Evolutionary conservation across 2,113 vertebrate genomes (phyloP).

Genomic region (Tragulus kanchil): DNA sequence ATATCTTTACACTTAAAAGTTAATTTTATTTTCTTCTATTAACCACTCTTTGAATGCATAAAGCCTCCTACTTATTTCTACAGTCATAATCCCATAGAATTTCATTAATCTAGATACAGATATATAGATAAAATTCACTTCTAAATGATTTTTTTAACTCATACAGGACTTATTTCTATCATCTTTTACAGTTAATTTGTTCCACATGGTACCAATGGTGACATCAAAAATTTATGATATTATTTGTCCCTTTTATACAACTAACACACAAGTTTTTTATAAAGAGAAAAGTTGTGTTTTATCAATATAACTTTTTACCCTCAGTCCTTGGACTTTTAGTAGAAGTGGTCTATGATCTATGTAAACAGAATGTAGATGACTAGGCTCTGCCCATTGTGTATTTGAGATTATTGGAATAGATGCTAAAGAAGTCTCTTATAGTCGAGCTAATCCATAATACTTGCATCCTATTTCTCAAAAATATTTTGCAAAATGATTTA

Average conservation of each 20-base stretch:
- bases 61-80: neutral
- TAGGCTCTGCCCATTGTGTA: neutral
- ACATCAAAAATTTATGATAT: neutral
- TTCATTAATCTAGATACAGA: neutral
- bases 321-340: neutral
- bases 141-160: neutral
- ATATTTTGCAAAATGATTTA: neutral
- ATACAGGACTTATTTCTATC: neutral
- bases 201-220: neutral
- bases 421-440: neutral
- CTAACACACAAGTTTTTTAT: neutral
- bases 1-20: neutral
- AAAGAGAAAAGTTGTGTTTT: neutral
- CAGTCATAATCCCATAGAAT: neutral
- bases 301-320: neutral
- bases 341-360: neutral
- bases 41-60: neutral
- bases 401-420: neutral
- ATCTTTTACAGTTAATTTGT: neutral
- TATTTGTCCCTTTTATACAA: neutral
- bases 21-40: neutral
- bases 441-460: neutral
- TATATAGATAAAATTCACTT: neutral
- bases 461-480: neutral
- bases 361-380: neutral